phyloP scores from a whole-genome alignment of 92 coral and sea anemone species.

The Paramuricea clavata region DNA sequence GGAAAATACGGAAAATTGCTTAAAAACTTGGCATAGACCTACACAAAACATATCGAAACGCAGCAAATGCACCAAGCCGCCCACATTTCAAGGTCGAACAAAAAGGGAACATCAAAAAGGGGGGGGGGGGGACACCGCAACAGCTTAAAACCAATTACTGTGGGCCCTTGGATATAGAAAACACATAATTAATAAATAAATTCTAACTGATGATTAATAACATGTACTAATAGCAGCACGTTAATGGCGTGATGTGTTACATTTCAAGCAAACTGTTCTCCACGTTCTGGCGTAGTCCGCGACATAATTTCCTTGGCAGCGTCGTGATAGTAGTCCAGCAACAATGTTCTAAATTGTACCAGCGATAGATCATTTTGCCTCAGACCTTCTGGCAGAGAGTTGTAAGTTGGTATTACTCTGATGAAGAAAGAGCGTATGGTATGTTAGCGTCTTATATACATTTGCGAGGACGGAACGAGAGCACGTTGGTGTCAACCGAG shows the following conservation, averaged over 20 bases:
- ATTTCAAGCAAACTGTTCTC: neutral
- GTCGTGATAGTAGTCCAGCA: neutral
- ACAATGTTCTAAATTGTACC: conserved; percentile 4
- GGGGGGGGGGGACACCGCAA: neutral
- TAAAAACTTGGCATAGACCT: neutral
- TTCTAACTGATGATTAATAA: neutral
- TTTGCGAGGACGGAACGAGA: neutral
- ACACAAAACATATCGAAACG: neutral
- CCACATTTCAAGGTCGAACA: neutral
- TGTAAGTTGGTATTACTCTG: conserved; percentile 16
- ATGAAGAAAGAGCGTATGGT: conserved; percentile 17
- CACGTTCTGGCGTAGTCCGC: neutral
- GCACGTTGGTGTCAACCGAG: neutral
- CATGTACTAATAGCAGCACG: conserved; percentile 17
- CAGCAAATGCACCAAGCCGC: neutral
- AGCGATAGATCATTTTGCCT: neutral
- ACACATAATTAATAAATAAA: neutral
- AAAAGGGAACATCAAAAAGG: neutral
- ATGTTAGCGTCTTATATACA: conserved; percentile 4
- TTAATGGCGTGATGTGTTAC: conserved; percentile 2
- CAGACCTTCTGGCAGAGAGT: neutral
- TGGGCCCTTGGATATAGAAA: neutral
- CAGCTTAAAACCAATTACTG: neutral
- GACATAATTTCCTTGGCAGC: neutral
- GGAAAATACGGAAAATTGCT: neutral